Conservation (phyloP, 1,140 invertebrate species). For the Cotesia typhae region DNA sequence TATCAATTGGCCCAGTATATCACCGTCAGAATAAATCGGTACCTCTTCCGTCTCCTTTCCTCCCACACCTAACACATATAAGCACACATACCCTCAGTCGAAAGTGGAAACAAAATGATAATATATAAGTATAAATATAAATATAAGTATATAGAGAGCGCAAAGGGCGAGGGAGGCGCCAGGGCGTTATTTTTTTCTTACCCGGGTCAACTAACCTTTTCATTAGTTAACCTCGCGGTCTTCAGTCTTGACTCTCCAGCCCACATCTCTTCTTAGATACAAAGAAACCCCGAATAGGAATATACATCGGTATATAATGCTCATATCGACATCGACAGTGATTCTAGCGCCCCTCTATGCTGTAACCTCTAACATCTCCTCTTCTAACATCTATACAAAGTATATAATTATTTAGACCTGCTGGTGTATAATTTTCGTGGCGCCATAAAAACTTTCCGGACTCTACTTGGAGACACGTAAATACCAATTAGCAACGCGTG, state of each 20-base stretch:
- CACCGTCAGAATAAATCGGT: too few relatives aligned
- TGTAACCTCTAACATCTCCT: not conserved
- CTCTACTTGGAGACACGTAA: slow-evolving; percentile 47
- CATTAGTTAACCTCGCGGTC: slow-evolving; percentile 58
- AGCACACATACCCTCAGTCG: not conserved
- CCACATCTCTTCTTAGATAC: too few relatives aligned
- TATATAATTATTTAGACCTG: slow-evolving; percentile 55
- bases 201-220: slow-evolving; percentile 65
- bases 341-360: slow-evolving; percentile 20
- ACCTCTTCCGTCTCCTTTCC: not conserved
- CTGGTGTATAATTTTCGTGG: slow-evolving; percentile 59
- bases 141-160: not conserved
- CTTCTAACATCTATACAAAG: slow-evolving; percentile 38
- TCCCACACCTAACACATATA: not conserved
- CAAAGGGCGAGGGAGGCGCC: slow-evolving; percentile 50
- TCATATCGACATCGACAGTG: slow-evolving; percentile 58
- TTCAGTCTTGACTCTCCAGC: slow-evolving; percentile 45
- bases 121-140: too few relatives aligned
- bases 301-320: slow-evolving; percentile 21
- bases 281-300: slow-evolving; percentile 46
- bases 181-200: slow-evolving; percentile 54
- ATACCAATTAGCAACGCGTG: slow-evolving; percentile 43
- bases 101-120: not conserved
- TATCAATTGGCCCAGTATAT: too few relatives aligned
- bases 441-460: slow-evolving; percentile 51